phyloP scores from a whole-genome alignment of 1,140 invertebrate genomes.

The Druon quercuslanigerum region DNA sequence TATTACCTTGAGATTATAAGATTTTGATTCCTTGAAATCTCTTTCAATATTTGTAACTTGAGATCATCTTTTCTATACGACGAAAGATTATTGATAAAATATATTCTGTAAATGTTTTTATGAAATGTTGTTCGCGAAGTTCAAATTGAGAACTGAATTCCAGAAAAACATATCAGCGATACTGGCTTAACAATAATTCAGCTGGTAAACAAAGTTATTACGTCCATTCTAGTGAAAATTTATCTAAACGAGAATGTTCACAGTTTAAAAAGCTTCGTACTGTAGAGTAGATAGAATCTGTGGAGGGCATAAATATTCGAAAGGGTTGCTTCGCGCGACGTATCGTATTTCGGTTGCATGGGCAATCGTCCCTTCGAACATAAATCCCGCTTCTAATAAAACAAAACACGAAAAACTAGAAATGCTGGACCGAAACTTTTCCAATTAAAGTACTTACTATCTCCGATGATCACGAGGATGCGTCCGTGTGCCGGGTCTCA shows the following conservation, averaged over 20 bases:
- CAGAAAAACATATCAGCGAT: background rate
- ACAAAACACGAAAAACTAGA: slow-evolving; percentile 34
- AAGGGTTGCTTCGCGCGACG: slow-evolving; percentile 22
- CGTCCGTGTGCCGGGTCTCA: background rate
- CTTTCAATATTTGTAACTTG: too few species aligned
- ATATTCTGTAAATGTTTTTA: too few species aligned
- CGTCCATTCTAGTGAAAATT: slow-evolving; percentile 4
- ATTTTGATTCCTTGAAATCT: too few species aligned
- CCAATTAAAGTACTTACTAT: slow-evolving; percentile 49
- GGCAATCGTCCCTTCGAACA: background rate
- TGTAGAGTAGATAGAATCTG: slow-evolving; percentile 21
- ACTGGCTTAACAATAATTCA: background rate
- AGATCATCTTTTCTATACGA: too few species aligned
- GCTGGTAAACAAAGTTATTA: background rate
- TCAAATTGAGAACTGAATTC: too few species aligned
- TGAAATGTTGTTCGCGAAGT: too few species aligned
- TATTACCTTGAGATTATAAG: too few species aligned
- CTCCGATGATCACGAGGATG: slow-evolving; percentile 40
- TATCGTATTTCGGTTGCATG: slow-evolving; percentile 20
- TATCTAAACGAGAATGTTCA: slow-evolving; percentile 21
- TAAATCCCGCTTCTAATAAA: slow-evolving; percentile 31
- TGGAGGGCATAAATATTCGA: slow-evolving; percentile 24
- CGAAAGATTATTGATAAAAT: too few species aligned
- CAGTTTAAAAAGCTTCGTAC: slow-evolving; percentile 23
- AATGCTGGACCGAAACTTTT: slow-evolving; percentile 43